Base-by-base conservation (phyloP, 2,888 invertebrate genomes). In the Dasypogon diadema region DNA sequence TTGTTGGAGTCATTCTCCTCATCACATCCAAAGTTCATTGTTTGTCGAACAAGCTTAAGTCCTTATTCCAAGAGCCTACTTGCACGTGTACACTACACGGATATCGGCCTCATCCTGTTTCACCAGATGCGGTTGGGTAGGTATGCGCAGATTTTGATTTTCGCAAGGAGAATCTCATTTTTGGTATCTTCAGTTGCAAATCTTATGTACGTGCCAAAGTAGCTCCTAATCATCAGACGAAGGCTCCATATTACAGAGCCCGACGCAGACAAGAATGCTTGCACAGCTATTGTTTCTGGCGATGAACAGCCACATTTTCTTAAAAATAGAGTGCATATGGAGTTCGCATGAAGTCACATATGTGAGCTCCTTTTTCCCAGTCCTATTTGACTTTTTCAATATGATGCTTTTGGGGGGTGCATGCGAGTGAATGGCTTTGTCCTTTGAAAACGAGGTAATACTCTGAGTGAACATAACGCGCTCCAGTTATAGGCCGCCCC, bases 171-270 rank as follows among this genome's bases (percentile, higher is more conserved):
- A 54, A 54, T 54, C 54, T 70, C 70, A n/a, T 70, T 70, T 70
- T 54, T 6, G 21, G 54, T 68, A 70, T 70, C 70, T 70, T 16
- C 34, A 70, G 34, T 10, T 18, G 21, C 12, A 70, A 70, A 70
- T 70, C 70, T 34, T 54, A 70, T 21, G 54, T 21, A 54, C 70
- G 70, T 70, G 70, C 70, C 18, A 54, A 70, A 70, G 70, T 70
- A 70, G 70, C 70, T 51, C 22, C 70, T 70, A 70, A 70, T 70
- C 70, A 54, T 70, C 30, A 70, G 54, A 70, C 54, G 37, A 51
- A 34, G 30, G 2, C 22, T n/a, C 70, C 18, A 51, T 22, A 18
- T 14, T 21, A 42, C 46, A 24, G 46, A 46, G 48, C 24, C 6
- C 22, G 22, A 24, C 46, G 22, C 22, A 65, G 24, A 46, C 46